Evolutionary conservation across 1,140 invertebrate genomes (phyloP), one percentile per base, ranked within the genome.

Genomic region (Brachionus asplanchnoidis): DNA sequence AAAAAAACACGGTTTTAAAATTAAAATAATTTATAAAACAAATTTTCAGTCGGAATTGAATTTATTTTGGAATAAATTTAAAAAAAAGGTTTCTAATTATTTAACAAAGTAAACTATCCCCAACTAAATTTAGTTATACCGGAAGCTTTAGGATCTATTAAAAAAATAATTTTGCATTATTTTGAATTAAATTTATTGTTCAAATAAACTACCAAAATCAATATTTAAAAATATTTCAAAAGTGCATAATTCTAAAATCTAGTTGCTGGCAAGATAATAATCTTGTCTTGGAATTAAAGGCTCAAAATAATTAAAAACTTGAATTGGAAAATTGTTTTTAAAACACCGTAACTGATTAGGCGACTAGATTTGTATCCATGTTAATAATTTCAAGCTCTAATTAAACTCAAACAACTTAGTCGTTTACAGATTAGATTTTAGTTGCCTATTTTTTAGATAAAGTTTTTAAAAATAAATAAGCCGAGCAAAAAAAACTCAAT

Each of bases 321-420:
- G 17, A 60, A 60, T 60, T 60, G n/a, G 53, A 60, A 60, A 60
- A 60, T 60, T 60, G 36, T 73, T 46, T 73, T 40, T 42, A 73
- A 68, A 68, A 68, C 26, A 42, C 32, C 68, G 17, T 73, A 77
- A 50, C 44, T 77, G 46, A 50, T 77, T 77, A 36, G 44, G 23
- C 53, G 53, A 60, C 53, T 60, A 73, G 68, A 73, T 73, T 42
- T 42, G 7, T 42, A 42, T 42, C 40, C 17, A 73, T 73, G 68
- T 73, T 73, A 73, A 73, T 73, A 77, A 77, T 50, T 77, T 77
- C 44, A 77, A 77, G 73, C 73, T 77, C 73, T 77, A 77, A 77
- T 77, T 77, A 77, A 77, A 75, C 14, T 20, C 14, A 40, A 68
- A 68, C 26, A 68, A 68, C 66, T 68, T 68, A 40, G 66, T 68